These are phyloP conservation scores for Campylomormyrus numenius DNA, from an alignment of 2,113 vertebrate genomes.

Conservation along the genomic window DNA sequence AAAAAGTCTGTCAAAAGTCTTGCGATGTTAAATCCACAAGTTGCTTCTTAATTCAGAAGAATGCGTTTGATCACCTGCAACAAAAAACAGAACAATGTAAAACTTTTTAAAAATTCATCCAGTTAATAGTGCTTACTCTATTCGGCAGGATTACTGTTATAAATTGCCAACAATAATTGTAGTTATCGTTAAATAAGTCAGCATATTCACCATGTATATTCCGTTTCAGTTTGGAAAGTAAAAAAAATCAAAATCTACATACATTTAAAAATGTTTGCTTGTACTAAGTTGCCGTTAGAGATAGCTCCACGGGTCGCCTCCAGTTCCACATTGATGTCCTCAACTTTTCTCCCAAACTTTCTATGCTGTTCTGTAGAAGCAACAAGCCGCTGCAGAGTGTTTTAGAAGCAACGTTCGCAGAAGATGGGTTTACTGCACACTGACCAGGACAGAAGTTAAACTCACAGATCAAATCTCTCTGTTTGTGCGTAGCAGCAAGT, in stretches of 20 bases:
- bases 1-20: conserved; percentile 47
- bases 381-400: conserved; percentile 47
- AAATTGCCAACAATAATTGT: background rate
- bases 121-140: background rate
- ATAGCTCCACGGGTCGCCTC: conserved; percentile 54
- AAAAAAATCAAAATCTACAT: conserved; percentile 35
- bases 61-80: conserved; percentile 58
- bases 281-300: conserved; percentile 34
- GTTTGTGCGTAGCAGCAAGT: conserved; percentile 57
- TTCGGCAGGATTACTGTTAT: background rate
- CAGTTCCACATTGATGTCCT: conserved; percentile 40
- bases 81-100: conserved; percentile 42
- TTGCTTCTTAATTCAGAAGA: conserved; percentile 38
- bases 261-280: conserved; percentile 40
- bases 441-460: conserved; percentile 64
- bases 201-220: conserved; percentile 11
- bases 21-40: conserved; percentile 62
- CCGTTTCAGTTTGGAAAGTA: conserved; percentile 10
- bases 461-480: conserved; percentile 70
- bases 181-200: background rate
- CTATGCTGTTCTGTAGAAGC: conserved; percentile 33
- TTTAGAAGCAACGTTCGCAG: conserved; percentile 46
- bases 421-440: conserved; percentile 44
- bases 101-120: conserved; percentile 18
- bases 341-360: conserved; percentile 37